These are phyloP conservation scores for Seriola aureovittata DNA, from an alignment of 2,113 vertebrate species.

Conservation along the genomic window DNA sequence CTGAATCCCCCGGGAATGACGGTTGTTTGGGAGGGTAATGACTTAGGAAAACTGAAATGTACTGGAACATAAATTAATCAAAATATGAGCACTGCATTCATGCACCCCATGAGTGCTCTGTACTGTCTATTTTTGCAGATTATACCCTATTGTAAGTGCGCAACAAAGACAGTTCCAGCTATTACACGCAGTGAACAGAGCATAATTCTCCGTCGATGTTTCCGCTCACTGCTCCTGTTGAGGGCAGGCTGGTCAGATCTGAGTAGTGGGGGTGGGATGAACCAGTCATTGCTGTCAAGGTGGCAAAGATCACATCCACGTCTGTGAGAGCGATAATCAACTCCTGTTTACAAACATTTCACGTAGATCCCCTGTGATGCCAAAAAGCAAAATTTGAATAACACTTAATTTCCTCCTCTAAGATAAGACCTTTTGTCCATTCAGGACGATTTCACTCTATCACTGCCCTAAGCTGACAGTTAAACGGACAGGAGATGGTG, in stretches of 20 bases:
- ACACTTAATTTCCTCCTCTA: constrained; percentile 74
- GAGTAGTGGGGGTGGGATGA: constrained; percentile 20
- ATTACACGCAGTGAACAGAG: constrained; percentile 38
- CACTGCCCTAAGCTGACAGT: constrained; percentile 56
- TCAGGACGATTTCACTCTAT: constrained; percentile 64
- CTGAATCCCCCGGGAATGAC: constrained; percentile 39
- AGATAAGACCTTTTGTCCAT: constrained; percentile 75
- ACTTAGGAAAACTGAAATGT: constrained; percentile 72
- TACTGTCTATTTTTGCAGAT: constrained; percentile 35
- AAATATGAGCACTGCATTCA: constrained; percentile 45
- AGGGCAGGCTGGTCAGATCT: constrained; percentile 29
- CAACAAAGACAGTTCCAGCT: constrained; percentile 49
- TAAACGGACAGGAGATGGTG: constrained; percentile 47
- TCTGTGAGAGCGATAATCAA: constrained; percentile 34
- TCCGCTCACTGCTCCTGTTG: constrained; percentile 7
- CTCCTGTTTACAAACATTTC: constrained; percentile 64
- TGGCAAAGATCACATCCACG: constrained; percentile 36
- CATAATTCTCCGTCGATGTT: constrained; percentile 20
- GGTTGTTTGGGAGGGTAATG: constrained; percentile 71
- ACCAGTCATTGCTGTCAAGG: constrained; percentile 46
- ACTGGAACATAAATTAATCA: constrained; percentile 75
- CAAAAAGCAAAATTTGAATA: constrained; percentile 66
- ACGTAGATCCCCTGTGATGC: constrained; percentile 51
- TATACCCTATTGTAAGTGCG: constrained; percentile 25
- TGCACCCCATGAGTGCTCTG: constrained; percentile 5